These are phyloP conservation scores for Calosoma granatense DNA, from an alignment of 1,140 invertebrate species.

Conservation along the genomic window DNA sequence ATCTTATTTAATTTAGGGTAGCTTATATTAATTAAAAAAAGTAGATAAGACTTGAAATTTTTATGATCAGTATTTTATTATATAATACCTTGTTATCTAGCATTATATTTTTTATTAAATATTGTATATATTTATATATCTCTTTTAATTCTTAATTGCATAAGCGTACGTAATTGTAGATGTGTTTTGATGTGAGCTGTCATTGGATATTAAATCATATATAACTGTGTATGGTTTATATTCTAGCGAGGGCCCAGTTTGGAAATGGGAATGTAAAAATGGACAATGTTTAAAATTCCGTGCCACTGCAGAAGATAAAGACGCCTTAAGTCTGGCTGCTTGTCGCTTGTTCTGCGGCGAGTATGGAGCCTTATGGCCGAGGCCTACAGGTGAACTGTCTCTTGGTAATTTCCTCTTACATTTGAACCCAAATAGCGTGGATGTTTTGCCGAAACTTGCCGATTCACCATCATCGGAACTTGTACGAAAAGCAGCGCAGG, in stretches of 20 bases:
- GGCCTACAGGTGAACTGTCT: constrained; percentile 50
- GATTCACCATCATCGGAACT: constrained; percentile 35
- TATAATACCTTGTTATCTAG: too few relatives aligned
- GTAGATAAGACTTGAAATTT: too few relatives aligned
- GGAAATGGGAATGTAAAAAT: constrained; percentile 44
- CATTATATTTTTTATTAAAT: too few relatives aligned
- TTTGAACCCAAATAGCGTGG: constrained; percentile 48
- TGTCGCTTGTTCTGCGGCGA: constrained; percentile 51
- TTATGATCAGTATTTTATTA: too few relatives aligned
- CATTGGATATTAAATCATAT: too few relatives aligned
- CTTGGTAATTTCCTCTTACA: constrained; percentile 47
- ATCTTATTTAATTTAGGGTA: too few relatives aligned
- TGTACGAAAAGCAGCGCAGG: constrained; percentile 33
- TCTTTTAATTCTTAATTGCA: too few relatives aligned
- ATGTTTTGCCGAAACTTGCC: constrained; percentile 31
- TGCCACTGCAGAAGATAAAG: constrained; percentile 36
- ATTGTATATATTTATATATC: too few relatives aligned
- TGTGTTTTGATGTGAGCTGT: too few relatives aligned
- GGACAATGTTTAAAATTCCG: constrained; percentile 43
- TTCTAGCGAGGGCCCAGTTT: constrained; percentile 23
- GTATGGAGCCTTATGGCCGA: constrained; percentile 57
- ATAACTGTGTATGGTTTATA: too few relatives aligned
- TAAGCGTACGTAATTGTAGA: too few relatives aligned
- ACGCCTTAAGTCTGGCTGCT: constrained; percentile 45
- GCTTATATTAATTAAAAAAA: too few relatives aligned